These are phyloP conservation scores for Craterocephalus amniculus DNA, from an alignment of 2,797 vertebrate species.

Conservation along the genomic window DNA sequence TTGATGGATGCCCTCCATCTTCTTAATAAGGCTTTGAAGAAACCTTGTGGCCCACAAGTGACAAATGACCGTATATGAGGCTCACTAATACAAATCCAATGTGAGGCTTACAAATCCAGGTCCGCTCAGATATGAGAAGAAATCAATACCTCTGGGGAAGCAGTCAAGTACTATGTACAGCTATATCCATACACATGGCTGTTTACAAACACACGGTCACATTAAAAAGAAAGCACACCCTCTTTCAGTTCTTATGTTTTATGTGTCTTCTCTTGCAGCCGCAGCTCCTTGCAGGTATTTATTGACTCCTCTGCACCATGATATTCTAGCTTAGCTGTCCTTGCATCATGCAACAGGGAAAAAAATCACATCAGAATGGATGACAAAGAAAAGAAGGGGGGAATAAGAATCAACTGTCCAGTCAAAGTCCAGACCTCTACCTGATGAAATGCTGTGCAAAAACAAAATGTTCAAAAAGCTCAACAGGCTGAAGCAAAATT, in stretches of 20 bases:
- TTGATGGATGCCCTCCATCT: slow-evolving; percentile 62
- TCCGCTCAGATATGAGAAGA: background rate
- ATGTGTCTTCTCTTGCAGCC: too few species aligned
- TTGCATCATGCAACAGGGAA: background rate
- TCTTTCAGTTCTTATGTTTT: background rate
- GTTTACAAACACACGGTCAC: background rate
- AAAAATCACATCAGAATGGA: background rate
- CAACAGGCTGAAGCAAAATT: background rate
- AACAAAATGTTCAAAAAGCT: background rate
- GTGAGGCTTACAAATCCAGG: too few species aligned
- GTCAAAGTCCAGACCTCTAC: background rate
- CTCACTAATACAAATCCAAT: slow-evolving; percentile 17
- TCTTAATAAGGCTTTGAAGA: slow-evolving; percentile 47
- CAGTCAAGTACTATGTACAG: slow-evolving; percentile 1
- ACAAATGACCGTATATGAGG: slow-evolving; percentile 39
- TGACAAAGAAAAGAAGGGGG: background rate
- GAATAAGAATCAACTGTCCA: background rate
- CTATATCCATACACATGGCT: background rate
- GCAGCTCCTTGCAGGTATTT: background rate
- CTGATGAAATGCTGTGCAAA: background rate
- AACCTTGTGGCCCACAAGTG: slow-evolving; percentile 39
- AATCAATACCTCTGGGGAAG: slow-evolving; percentile 13
- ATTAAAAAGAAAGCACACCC: background rate
- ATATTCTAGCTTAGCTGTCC: background rate
- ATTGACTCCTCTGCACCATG: background rate